Evolutionary conservation across 2,888 invertebrate genomes (phyloP), one percentile per base, ranked within the genome.

Genomic region (Luperina nickerlii): DNA sequence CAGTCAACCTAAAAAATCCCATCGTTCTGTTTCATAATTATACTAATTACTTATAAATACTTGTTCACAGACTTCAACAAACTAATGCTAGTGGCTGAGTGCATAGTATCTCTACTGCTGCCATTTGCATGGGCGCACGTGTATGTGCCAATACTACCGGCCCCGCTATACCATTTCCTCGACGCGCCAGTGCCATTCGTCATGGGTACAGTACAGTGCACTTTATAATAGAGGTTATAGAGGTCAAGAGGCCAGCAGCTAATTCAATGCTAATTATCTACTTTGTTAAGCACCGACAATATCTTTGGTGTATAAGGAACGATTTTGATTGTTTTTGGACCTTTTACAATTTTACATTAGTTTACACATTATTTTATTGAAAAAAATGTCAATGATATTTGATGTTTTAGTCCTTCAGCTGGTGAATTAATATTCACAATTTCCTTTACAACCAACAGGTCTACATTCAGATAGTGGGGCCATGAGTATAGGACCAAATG

Each of bases 131-230:
- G 99, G 99, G 99, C 99, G 75, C 99, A 99, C 95, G 99, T 99
- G 6, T 99, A 99, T 95, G 99, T 99, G 82, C 99, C 99, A 51
- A 99, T 99, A 92, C 97, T 99, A 90, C 99, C 99, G 1, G 98
- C 99, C 73, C 98, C 99, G 32, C 97, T 99, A 83, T 98, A 99
- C 94, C 99, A 99, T 94, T 99, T 99, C 96, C 97, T 99, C 70
- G 99, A 99, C 96, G 99, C 99, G 9, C 99, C 99, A 0, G 99
- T 99, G 76, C 99, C 99, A 60, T 99, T 99, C 96, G 98, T 99
- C 82, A 99, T 99, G 99, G 99, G 99, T 92, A 95, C 90, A 92
- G 87, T 82, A 87, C 85, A 88, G 86, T 88, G 78, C 80, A 83
- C 81, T 84, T 89, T 78, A 83, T 84, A 84, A 82, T 74, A 82